Evolutionary conservation across 2,888 invertebrate species (phyloP).

Genomic region (Liopterus haemorrhoidalis): DNA sequence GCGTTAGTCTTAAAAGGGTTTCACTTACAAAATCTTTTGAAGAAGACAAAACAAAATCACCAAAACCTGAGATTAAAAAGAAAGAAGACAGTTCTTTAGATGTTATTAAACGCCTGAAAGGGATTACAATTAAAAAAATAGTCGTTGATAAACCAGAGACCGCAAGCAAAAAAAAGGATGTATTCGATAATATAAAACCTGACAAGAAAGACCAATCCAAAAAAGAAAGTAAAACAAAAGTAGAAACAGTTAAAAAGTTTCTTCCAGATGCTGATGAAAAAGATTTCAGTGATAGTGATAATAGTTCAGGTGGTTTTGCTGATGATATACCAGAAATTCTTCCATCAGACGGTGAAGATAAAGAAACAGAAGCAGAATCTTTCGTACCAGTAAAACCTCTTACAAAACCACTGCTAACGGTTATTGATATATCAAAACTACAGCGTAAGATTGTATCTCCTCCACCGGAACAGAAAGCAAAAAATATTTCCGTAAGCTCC

Average conservation of each 20-base stretch:
- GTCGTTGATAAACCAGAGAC: constrained; percentile 15
- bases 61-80: neutral
- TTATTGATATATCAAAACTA: neutral
- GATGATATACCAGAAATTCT: constrained; percentile 6
- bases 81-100: neutral
- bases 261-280: constrained; percentile 5
- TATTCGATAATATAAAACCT: constrained; percentile 10
- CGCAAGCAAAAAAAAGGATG: constrained; percentile 20
- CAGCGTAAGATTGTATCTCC: neutral
- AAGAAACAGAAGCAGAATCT: too few species aligned
- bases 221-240: constrained; percentile 13
- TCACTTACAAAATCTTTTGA: too few species aligned
- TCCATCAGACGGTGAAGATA: constrained; percentile 22
- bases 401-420: constrained; percentile 4
- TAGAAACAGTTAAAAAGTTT: neutral
- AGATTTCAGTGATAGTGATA: constrained; percentile 4
- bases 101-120: neutral
- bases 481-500: neutral
- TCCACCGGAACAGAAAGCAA: neutral
- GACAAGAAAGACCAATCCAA: constrained; percentile 18
- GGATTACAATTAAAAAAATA: constrained; percentile 1
- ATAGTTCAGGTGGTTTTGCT: constrained; percentile 1
- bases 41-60: neutral
- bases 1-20: too few species aligned
- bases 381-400: constrained; percentile 1